Conservation (phyloP, 2,888 invertebrate genomes). For the Tetanocera ferruginea region DNA sequence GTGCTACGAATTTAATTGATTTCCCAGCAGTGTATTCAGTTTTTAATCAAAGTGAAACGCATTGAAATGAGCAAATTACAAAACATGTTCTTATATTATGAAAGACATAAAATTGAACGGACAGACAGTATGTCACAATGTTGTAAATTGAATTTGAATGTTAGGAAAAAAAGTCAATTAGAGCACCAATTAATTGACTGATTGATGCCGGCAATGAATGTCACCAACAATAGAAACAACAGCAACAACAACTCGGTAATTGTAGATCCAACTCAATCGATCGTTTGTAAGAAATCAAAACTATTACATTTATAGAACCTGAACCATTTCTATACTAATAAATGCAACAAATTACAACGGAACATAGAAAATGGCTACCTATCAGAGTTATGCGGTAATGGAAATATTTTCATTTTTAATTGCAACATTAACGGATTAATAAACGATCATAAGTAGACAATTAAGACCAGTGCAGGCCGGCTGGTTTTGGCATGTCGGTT, state of each 20-base stretch:
- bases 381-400: not conserved
- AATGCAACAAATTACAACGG: slow-evolving; percentile 8
- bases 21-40: slow-evolving; percentile 38
- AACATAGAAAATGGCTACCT: not conserved
- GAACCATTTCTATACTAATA: slow-evolving; percentile 14
- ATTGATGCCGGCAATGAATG: slow-evolving; percentile 23
- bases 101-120: not conserved
- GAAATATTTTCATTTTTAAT: slow-evolving; percentile 3
- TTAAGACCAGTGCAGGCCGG: not conserved
- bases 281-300: not conserved
- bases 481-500: not conserved
- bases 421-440: slow-evolving; percentile 8
- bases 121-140: slow-evolving; percentile 23
- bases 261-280: not conserved
- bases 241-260: not conserved
- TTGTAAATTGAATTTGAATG: slow-evolving; percentile 26
- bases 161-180: slow-evolving; percentile 2
- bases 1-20: slow-evolving; percentile 26
- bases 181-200: slow-evolving; percentile 27
- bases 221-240: not conserved
- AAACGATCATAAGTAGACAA: not conserved
- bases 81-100: not conserved
- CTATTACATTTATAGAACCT: slow-evolving; percentile 23
- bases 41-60: not conserved
- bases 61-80: not conserved